phyloP scores from a whole-genome alignment of 2,113 vertebrate species.

The human region GRCh38 chr18:74983501-74984000 shows the following conservation, averaged over 20 bases:
- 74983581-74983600: not conserved
- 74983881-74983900: not conserved
- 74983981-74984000: not conserved
- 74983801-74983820: not conserved
- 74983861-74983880: not conserved
- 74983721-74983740: not conserved
- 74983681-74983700: not conserved
- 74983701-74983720: not conserved
- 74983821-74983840: fast-evolving
- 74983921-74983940: fast-evolving
- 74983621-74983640: not conserved
- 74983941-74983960: not conserved
- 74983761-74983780: not conserved
- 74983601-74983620: not conserved
- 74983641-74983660: not conserved
- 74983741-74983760: fast-evolving
- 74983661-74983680: not conserved
- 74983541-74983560: no score
- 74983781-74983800: not conserved
- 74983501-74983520: not conserved
- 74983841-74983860: fast-evolving
- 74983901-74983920: not conserved
- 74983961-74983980: not conserved
- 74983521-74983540: not conserved
- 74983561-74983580: not conserved